Evolutionary conservation across 2,888 invertebrate genomes (phyloP).

Genomic region (Adelphocoris suturalis): DNA sequence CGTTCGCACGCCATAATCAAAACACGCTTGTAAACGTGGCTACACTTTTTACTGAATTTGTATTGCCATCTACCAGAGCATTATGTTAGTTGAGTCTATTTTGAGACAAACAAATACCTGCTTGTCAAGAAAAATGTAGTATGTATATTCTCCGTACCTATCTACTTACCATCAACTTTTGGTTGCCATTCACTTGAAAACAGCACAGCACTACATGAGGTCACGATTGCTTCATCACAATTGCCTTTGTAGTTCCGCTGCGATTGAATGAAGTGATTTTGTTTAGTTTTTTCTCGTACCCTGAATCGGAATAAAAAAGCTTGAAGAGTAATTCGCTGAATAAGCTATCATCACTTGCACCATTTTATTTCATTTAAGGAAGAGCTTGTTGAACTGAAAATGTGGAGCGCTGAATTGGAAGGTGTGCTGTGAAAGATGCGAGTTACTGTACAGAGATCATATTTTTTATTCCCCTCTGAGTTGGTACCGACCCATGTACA

Average conservation of each 20-base stretch:
- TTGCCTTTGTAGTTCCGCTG: slow-evolving; percentile 14
- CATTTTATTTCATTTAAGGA: neutral
- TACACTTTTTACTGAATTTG: slow-evolving; percentile 23
- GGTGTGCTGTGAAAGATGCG: too few relatives aligned
- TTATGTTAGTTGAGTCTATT: slow-evolving; percentile 14
- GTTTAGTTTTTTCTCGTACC: neutral
- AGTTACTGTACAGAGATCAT: neutral
- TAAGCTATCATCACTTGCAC: neutral
- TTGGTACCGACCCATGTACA: too few relatives aligned
- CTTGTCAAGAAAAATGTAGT: neutral
- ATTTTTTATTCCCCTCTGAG: neutral
- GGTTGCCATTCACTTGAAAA: slow-evolving; percentile 10
- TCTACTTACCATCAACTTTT: neutral
- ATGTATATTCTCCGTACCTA: too few relatives aligned
- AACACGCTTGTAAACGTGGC: slow-evolving; percentile 62
- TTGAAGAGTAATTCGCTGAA: neutral
- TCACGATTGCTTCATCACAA: slow-evolving; percentile 17
- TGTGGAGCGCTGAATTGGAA: neutral
- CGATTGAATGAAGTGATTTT: slow-evolving; percentile 9
- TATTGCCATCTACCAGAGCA: neutral
- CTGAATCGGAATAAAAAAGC: neutral
- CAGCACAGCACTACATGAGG: slow-evolving; percentile 23
- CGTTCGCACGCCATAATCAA: slow-evolving; percentile 55
- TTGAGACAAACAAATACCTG: slow-evolving; percentile 13
- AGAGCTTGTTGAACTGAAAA: slow-evolving; percentile 18